Base-by-base conservation (phyloP, 2,888 invertebrate genomes). In the Alsophila aescularia region DNA sequence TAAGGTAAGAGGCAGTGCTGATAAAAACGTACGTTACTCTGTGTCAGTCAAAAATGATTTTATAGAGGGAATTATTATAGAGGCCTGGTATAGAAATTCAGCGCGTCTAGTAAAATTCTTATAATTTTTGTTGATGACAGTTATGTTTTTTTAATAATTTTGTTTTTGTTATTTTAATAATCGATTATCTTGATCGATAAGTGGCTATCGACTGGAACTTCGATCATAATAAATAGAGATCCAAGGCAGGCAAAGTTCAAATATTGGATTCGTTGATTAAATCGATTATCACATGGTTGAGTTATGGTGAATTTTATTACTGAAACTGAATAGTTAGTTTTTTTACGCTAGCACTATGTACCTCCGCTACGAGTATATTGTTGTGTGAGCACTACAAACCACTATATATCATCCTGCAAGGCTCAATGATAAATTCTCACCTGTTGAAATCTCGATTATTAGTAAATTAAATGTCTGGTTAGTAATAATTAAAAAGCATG, bases 11-110 rank as follows among this genome's bases (percentile, higher is more conserved):
- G 72, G 71, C 72, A 80, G 69, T 67, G 77, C 78, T n/a, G n/a
- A n/a, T n/a, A n/a, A n/a, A n/a, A n/a, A n/a, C n/a, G n/a, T n/a
- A n/a, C n/a, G n/a, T n/a, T n/a, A n/a, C n/a, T n/a, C n/a, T 64
- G 70, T 87, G 77, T 81, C 84, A 71, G 73, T 86, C 79, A 72
- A 76, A 72, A 81, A 81, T 73, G 78, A 75, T 48, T 21, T 14
- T 8, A 54, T 69, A 34, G 50, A 70, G 21, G 80, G 74, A 73
- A 75, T 62, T 67, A 75, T 85, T n/a, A n/a, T n/a, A n/a, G n/a
- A n/a, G n/a, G 69, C 87, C 87, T 70, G 72, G 74, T 75, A 87
- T 87, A 64, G 81, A 86, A 82, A 86, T 87, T 68, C 82, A 86
- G 72, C 77, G 82, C 83, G 86, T 88, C 87, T 73, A 61, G 13